Conservation (phyloP, 2,113 vertebrate species). For the Callithrix jacchus region DNA sequence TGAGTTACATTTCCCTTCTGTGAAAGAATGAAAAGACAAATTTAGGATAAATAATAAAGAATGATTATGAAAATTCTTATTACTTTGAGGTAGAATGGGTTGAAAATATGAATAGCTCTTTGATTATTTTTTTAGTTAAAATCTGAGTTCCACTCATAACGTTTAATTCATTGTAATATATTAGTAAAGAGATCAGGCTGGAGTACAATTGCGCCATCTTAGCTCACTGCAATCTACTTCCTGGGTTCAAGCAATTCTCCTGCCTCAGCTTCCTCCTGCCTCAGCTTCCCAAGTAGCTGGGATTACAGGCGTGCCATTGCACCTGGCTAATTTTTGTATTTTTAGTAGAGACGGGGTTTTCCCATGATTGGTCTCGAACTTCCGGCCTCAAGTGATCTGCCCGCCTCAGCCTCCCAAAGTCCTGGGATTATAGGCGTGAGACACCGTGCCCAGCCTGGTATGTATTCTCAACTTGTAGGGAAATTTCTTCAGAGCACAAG, state of each 20-base stretch:
- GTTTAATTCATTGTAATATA: not conserved
- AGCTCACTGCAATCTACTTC: no score
- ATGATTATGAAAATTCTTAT: conserved; percentile 19
- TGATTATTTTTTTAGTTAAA: conserved; percentile 12
- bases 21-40: conserved; percentile 38
- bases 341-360: no score
- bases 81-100: not conserved
- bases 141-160: not conserved
- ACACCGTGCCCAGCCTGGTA: not conserved
- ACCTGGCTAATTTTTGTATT: no score
- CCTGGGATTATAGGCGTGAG: no score
- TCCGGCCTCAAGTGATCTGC: no score
- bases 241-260: no score
- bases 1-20: conserved; percentile 41
- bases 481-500: not conserved
- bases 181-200: not conserved
- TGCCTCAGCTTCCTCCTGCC: no score
- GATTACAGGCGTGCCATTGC: no score
- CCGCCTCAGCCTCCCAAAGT: no score
- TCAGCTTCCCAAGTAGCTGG: no score
- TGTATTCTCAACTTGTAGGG: not conserved
- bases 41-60: conserved; percentile 33
- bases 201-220: no score
- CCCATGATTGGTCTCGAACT: no score
- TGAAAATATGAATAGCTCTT: conserved; percentile 32